These are phyloP conservation scores for Tiliqua scincoides DNA, from an alignment of 2,113 vertebrate genomes.

Conservation along the genomic window DNA sequence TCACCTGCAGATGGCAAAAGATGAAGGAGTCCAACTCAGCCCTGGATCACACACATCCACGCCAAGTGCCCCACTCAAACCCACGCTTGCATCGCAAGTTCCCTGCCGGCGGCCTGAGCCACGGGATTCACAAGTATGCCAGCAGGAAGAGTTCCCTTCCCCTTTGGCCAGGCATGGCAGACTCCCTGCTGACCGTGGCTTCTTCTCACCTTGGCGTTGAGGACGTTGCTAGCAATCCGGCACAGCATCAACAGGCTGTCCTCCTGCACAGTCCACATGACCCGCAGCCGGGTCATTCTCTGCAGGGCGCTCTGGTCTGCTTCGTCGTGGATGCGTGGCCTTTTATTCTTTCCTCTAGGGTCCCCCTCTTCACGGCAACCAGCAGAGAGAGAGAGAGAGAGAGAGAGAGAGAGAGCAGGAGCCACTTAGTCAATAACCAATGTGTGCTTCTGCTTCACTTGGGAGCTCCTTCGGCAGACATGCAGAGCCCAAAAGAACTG, in stretches of 20 bases:
- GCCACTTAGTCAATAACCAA: fast-evolving
- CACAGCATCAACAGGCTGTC: conserved; percentile 95
- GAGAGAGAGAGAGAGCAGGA: background rate
- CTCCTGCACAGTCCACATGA: conserved; percentile 89
- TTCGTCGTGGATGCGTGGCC: conserved; percentile 85
- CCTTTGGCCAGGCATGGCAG: no score
- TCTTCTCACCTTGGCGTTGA: conserved; percentile 87
- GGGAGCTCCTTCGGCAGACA: background rate
- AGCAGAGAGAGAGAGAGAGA: background rate
- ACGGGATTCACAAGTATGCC: no score
- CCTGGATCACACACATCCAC: background rate
- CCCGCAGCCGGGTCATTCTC: conserved; percentile 91
- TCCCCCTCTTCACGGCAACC: conserved; percentile 19
- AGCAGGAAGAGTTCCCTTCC: no score
- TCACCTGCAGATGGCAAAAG: conserved; percentile 78
- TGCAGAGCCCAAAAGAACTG: background rate
- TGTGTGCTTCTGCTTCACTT: background rate
- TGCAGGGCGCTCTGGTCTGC: conserved; percentile 88
- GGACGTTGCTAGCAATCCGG: conserved; percentile 87
- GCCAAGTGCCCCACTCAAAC: no score
- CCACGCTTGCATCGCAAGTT: no score
- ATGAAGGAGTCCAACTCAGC: fast-evolving
- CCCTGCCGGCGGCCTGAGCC: no score
- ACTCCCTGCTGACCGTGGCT: no score
- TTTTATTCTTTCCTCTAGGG: conserved; percentile 68